These are phyloP conservation scores for Eupithecia pulchellata DNA, from an alignment of 2,888 invertebrate genomes.

Conservation along the genomic window DNA sequence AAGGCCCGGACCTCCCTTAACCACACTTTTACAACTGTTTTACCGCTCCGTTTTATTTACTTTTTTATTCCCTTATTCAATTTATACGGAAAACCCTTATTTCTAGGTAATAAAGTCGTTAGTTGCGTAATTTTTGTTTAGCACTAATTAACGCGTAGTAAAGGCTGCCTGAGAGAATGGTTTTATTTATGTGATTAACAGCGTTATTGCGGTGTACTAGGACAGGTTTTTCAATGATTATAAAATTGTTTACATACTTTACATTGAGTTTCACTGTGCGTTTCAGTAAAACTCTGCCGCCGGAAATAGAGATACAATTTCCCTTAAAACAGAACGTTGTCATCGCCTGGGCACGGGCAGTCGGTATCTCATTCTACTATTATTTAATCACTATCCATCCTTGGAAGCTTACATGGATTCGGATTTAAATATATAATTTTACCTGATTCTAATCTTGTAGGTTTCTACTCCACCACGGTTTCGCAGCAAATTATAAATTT, in stretches of 20 bases:
- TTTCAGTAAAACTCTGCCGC: not conserved
- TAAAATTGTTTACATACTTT: not conserved
- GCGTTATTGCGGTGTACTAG: conserved; percentile 33
- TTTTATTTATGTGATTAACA: conserved; percentile 35
- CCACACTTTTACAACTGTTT: conserved; percentile 52
- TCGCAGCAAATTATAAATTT: conserved; percentile 12
- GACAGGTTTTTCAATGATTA: conserved; percentile 19
- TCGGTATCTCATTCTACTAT: not conserved
- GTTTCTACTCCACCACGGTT: not conserved
- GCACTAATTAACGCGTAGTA: conserved; percentile 47
- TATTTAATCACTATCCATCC: not conserved
- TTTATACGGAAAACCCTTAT: conserved; percentile 45
- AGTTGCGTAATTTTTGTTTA: conserved; percentile 46
- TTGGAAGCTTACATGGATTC: not conserved
- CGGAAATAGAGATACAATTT: not conserved
- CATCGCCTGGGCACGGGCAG: not conserved
- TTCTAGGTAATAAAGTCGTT: conserved; percentile 46
- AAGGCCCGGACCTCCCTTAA: conserved; percentile 45
- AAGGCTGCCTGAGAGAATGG: conserved; percentile 33
- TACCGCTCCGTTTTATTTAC: conserved; percentile 51
- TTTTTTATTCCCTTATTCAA: conserved; percentile 53
- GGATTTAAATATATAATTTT: conserved; percentile 2
- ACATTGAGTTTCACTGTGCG: not conserved
- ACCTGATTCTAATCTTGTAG: conserved; percentile 10
- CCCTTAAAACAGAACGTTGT: not conserved